Evolutionary conservation across 2,113 vertebrate species (phyloP).

Genomic region (Vulpes lagopus): DNA sequence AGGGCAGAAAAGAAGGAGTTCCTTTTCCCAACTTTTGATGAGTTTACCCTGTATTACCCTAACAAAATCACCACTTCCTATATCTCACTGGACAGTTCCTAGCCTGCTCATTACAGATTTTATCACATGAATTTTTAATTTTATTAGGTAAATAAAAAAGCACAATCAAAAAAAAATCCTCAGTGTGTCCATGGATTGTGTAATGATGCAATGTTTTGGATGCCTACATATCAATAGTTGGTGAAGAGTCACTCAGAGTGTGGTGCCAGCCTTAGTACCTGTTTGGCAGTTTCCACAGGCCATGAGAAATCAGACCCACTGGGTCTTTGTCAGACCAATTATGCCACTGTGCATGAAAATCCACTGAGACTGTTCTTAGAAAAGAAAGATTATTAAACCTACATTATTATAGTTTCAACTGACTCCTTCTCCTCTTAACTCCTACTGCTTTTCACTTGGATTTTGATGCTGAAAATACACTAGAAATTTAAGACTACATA

Average conservation of each 20-base stretch:
- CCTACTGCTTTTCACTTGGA: slow-evolving; percentile 13
- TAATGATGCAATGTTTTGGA: neutral
- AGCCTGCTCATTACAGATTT: neutral
- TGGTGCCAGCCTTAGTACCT: neutral
- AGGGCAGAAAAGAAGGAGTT: neutral
- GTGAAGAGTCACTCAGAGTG: neutral
- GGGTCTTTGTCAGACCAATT: neutral
- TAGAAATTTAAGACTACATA: neutral
- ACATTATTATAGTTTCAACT: neutral
- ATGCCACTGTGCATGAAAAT: neutral
- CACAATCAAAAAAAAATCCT: neutral
- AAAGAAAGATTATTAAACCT: neutral
- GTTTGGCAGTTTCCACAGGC: neutral
- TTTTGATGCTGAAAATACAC: neutral
- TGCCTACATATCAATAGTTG: neutral
- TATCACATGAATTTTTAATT: neutral
- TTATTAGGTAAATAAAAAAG: neutral
- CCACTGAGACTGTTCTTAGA: neutral
- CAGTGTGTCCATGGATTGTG: neutral
- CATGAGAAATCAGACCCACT: neutral
- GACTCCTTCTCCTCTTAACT: neutral
- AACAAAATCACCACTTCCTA: neutral
- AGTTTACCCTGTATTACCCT: neutral
- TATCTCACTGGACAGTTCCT: neutral
- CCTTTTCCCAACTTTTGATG: neutral